Evolutionary conservation across 1,140 invertebrate species (phyloP).

Genomic region (Bombus vancouverensis): DNA sequence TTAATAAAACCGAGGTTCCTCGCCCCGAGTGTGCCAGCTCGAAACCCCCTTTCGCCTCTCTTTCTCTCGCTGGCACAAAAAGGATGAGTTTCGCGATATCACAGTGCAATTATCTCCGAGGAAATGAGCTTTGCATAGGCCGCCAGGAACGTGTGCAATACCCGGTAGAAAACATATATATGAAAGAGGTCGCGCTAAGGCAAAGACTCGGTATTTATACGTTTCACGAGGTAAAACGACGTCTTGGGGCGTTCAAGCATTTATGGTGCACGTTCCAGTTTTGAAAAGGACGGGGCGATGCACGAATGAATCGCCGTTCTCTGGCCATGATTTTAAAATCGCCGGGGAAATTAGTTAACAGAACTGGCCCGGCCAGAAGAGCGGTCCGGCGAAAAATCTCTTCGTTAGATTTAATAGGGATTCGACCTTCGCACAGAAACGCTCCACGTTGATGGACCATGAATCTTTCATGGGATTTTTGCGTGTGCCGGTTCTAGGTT

Average conservation of each 20-base stretch:
- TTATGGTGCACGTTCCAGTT: conserved; percentile 64
- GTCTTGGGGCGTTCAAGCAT: conserved; percentile 64
- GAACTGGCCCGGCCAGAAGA: conserved; percentile 1
- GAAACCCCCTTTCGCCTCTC: neutral
- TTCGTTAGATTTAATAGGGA: conserved; percentile 50
- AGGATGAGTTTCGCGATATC: conserved; percentile 70
- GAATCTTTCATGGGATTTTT: conserved; percentile 31
- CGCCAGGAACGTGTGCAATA: conserved; percentile 68
- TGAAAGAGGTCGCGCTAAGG: conserved; percentile 72
- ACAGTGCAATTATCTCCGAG: conserved; percentile 77
- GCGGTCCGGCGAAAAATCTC: conserved; percentile 34
- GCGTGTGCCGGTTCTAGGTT: neutral
- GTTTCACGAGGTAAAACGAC: conserved; percentile 62
- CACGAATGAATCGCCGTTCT: conserved; percentile 54
- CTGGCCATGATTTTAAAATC: conserved; percentile 66
- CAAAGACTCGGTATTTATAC: conserved; percentile 70
- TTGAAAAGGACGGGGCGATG: conserved; percentile 62
- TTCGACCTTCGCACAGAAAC: conserved; percentile 28
- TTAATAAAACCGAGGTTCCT: conserved; percentile 60
- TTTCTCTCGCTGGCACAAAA: conserved; percentile 54
- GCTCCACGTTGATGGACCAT: conserved; percentile 15
- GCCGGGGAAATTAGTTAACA: conserved; percentile 66
- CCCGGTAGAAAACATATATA: conserved; percentile 45
- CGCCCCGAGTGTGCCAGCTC: neutral
- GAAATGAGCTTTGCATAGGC: conserved; percentile 77